These are phyloP conservation scores for Eilema sororculum DNA, from an alignment of 2,888 invertebrate species.

Conservation along the genomic window DNA sequence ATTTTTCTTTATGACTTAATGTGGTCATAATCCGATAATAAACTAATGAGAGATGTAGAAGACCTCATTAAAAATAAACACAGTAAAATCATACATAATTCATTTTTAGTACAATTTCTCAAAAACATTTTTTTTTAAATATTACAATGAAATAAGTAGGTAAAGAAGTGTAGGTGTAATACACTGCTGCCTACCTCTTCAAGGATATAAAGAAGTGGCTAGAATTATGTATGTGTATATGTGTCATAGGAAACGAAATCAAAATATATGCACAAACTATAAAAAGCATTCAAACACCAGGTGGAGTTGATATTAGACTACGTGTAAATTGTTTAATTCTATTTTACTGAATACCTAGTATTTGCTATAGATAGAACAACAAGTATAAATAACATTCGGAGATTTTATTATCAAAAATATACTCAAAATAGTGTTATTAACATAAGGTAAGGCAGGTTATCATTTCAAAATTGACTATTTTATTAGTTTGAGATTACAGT, in stretches of 20 bases:
- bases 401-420: background rate
- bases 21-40: too few relatives aligned
- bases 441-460: background rate
- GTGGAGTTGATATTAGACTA: too few relatives aligned
- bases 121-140: too few relatives aligned
- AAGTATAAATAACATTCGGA: background rate
- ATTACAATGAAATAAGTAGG: too few relatives aligned
- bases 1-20: too few relatives aligned
- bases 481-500: background rate
- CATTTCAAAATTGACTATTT: background rate
- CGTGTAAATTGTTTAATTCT: too few relatives aligned
- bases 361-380: background rate
- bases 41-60: background rate
- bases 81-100: background rate
- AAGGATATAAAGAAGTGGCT: background rate
- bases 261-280: background rate
- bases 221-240: background rate
- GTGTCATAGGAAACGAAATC: background rate
- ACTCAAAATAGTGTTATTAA: background rate
- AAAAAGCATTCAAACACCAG: too few relatives aligned
- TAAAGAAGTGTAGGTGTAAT: background rate
- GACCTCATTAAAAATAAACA: background rate
- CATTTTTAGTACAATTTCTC: background rate
- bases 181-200: background rate
- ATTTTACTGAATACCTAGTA: background rate